These are phyloP conservation scores for Onchidella celtica DNA, from an alignment of 2,888 invertebrate species.

Conservation along the genomic window DNA sequence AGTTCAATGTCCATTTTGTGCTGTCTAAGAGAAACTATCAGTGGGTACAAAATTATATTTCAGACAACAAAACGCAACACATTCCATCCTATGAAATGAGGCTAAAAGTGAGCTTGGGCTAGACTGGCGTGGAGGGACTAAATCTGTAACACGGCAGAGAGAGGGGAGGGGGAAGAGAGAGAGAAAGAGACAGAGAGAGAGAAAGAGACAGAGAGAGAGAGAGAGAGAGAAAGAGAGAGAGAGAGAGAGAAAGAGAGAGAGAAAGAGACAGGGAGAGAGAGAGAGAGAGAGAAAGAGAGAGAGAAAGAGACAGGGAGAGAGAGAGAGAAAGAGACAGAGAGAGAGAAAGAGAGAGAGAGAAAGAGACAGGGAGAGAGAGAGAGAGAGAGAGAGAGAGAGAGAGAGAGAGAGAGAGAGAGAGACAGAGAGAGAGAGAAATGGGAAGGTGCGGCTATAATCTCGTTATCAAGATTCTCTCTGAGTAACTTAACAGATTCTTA, in stretches of 20 bases:
- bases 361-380: too few species aligned
- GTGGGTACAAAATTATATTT: too few species aligned
- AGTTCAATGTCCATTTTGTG: too few species aligned
- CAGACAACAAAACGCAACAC: too few species aligned
- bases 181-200: neutral
- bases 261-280: too few species aligned
- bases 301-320: too few species aligned
- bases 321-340: neutral
- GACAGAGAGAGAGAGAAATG: neutral
- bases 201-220: neutral
- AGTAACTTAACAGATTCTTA: too few species aligned
- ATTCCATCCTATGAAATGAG: too few species aligned
- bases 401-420: constrained; percentile 3
- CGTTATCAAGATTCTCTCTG: neutral
- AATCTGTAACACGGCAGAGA: too few species aligned
- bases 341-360: constrained; percentile 14
- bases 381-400: constrained; percentile 23
- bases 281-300: neutral
- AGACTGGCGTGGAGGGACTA: too few species aligned
- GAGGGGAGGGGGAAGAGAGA: neutral
- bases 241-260: neutral
- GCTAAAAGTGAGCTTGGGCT: too few species aligned
- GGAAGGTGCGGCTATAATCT: neutral
- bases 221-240: neutral
- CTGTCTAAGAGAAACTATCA: too few species aligned